These are phyloP conservation scores for Lithosia quadra DNA, from an alignment of 2,888 invertebrate species.

Conservation along the genomic window DNA sequence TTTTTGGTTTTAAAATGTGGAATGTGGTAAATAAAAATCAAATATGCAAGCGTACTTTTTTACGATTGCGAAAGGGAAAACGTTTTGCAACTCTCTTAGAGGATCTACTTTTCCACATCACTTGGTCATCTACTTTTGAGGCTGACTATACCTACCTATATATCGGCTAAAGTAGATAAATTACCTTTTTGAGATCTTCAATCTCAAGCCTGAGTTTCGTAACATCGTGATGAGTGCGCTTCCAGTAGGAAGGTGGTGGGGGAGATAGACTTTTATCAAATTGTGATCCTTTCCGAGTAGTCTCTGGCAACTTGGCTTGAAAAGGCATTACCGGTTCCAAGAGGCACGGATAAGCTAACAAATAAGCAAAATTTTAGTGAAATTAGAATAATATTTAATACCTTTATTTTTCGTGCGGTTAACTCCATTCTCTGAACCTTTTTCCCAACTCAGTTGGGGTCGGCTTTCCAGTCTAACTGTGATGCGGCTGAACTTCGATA, in stretches of 20 bases:
- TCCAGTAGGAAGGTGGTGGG: conserved; percentile 50
- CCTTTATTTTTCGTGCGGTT: too few relatives aligned
- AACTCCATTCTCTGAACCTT: too few relatives aligned
- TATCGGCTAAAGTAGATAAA: not conserved
- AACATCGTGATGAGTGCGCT: conserved; percentile 66
- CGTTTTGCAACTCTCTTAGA: too few relatives aligned
- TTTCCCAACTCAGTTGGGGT: too few relatives aligned
- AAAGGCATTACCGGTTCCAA: conserved; percentile 16
- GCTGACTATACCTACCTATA: not conserved
- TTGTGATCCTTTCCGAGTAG: not conserved
- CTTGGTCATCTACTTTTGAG: too few relatives aligned
- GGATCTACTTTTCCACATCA: too few relatives aligned
- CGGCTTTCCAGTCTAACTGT: too few relatives aligned
- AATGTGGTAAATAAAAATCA: too few relatives aligned
- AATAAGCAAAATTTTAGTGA: not conserved
- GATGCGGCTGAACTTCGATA: too few relatives aligned
- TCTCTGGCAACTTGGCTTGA: not conserved
- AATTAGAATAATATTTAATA: not conserved
- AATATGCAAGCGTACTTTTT: too few relatives aligned
- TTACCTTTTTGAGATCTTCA: conserved; percentile 72
- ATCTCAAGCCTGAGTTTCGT: conserved; percentile 65
- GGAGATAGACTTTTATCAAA: conserved; percentile 7
- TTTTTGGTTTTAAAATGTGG: too few relatives aligned
- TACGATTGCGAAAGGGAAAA: too few relatives aligned
- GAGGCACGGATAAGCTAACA: conserved; percentile 12